Base-by-base conservation (phyloP, 2,797 vertebrate genomes). In the Chrosomus eos region DNA sequence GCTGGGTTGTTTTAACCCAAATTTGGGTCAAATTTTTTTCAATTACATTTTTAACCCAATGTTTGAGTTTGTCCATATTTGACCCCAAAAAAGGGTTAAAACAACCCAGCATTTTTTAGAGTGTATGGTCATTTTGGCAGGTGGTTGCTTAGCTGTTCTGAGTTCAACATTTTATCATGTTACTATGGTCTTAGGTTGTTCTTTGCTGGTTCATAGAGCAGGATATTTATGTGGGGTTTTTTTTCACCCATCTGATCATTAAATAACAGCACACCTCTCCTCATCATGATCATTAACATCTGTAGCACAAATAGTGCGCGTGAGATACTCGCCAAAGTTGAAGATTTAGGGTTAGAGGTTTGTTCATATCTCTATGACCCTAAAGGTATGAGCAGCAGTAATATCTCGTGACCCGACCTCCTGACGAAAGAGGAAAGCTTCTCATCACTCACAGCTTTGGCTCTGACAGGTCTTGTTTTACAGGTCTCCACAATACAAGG, bases 381-480 rank as follows among this genome's bases (percentile, higher is more conserved):
- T 75, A 6, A 55, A 64, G 16, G 26, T 36, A 53, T 11, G 28
- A 53, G 72, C 72, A 51, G 28, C 14, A 23, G n/a, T 23, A 31
- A 51, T 33, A 60, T 60, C 13, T 33, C 14, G 13, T 45, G 81
- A 80, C 21, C 78, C 31, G 36, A 62, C 38, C 33, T 64, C 5
- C 7, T 8, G 38, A 11, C 5, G 7, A 73, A 45, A 38, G 68
- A 82, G 53, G 7, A 48, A 60, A 64, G 26, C 70, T 43, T 60
- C 48, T 70, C 55, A 26, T 82, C 80, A 62, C 70, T 82, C 71
- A 71, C 67, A 82, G 40, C 43, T 73, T 51, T 72, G 55, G 23
- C 53, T 74, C 40, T 64, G 58, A 79, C 71, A 64, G 53, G 7
- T 43, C 80, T 68, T 76, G 68, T 84, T 73, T 72, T 80, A 68